phyloP scores from a whole-genome alignment of 1,140 invertebrate genomes.

The Lasaia peninsularis region DNA sequence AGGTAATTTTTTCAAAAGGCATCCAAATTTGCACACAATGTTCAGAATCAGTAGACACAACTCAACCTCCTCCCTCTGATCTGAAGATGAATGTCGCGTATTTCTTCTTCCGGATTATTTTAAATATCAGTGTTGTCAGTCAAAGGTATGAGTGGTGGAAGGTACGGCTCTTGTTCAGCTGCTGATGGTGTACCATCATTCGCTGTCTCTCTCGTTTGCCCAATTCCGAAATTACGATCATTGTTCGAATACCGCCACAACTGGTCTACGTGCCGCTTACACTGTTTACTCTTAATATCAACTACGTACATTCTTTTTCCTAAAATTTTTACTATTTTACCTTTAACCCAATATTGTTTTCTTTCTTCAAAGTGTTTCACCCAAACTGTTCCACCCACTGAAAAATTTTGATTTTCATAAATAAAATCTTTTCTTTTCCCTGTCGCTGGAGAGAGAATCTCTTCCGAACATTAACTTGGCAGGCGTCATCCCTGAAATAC shows the following conservation, averaged over 20 bases:
- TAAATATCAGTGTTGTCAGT: background rate
- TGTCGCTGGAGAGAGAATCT: background rate
- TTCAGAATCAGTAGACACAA: no score
- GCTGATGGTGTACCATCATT: background rate
- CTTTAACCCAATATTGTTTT: background rate
- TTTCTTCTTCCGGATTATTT: no score
- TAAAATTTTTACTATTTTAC: background rate
- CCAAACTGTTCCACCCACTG: background rate
- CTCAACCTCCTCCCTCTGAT: background rate
- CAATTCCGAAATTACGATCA: background rate
- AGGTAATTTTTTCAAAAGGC: no score
- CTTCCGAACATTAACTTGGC: slow-evolving; percentile 15
- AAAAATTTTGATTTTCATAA: background rate
- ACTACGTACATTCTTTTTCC: background rate
- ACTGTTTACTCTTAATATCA: background rate
- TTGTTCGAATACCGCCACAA: background rate
- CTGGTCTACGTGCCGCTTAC: background rate
- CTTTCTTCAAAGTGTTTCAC: background rate
- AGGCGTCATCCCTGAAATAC: slow-evolving; percentile 14
- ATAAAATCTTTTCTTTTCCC: background rate
- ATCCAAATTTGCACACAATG: no score
- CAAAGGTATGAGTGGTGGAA: background rate
- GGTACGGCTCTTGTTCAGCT: background rate
- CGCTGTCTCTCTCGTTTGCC: background rate
- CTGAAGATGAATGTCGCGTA: background rate